Base-by-base conservation (phyloP, 2,888 invertebrate species). In the Drosophila parthenogenetica region DNA sequence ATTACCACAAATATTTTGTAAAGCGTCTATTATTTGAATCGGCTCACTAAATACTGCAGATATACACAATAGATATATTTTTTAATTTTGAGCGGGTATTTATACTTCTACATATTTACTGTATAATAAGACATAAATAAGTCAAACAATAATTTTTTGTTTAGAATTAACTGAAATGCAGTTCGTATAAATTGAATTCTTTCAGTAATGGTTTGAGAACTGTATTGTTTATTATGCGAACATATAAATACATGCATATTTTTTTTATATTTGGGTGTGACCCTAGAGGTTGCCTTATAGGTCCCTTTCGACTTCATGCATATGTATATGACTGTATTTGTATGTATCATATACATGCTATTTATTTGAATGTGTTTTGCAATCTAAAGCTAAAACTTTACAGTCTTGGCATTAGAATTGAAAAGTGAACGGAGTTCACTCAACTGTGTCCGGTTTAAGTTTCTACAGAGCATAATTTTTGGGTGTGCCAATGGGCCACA, bases 361-460 rank as follows among this genome's bases (percentile, higher is more conserved):
- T 29, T 29, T 37, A 42, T 14, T 46, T 55, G 22, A 39, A 48
- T 53, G 32, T 53, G 40, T 53, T 39, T 43, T 37, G 40, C 42
- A 51, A 49, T 29, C 17, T 40, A 50, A 29, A 10, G 51, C 35
- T 5, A 57, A 58, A 62, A 59, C 45, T 53, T 58, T 16, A 53
- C 55, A 55, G 64, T 63, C 57, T 74, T 79, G 67, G 50, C 75
- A 69, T 73, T 67, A 87, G 69, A 87, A 83, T 73, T 68, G 25
- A 79, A 84, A 85, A 87, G 83, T 85, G 79, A 83, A 25, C 66
- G 86, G 79, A 59, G 35, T 50, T 54, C 42, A 35, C 45, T 48
- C 42, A 51, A 63, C 63, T 55, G 59, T 54, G 61, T 66, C 64
- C 68, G 65, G 69, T 55, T 57, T 61, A 48, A 32, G 60, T 48